phyloP scores from a whole-genome alignment of 2,113 vertebrate genomes.

The Chaetodon auriga region DNA sequence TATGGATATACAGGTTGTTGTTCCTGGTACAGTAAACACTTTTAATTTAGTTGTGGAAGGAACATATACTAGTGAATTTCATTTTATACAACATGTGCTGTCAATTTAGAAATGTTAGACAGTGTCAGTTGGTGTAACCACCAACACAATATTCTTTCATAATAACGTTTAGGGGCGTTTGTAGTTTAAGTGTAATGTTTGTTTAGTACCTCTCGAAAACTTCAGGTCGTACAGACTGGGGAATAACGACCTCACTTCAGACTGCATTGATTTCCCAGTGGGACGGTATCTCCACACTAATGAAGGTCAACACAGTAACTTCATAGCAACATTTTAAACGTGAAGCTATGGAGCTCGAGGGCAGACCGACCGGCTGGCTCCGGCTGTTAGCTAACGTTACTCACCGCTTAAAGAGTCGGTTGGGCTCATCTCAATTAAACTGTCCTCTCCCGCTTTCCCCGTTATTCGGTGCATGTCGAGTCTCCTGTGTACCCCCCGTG shows the following conservation, averaged over 20 bases:
- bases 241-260: not conserved
- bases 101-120: not conserved
- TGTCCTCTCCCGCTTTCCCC: slow-evolving; percentile 69
- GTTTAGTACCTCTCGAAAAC: not conserved
- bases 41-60: not conserved
- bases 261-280: not conserved
- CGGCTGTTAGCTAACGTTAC: slow-evolving; percentile 35
- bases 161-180: not conserved
- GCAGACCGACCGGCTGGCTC: no score
- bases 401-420: slow-evolving; percentile 74
- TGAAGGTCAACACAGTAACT: not conserved
- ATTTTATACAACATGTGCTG: not conserved
- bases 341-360: no score
- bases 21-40: not conserved
- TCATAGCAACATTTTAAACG: not conserved
- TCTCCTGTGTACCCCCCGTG: not conserved
- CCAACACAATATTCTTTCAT: no score
- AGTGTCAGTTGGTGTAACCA: no score
- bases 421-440: slow-evolving; percentile 84
- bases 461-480: slow-evolving; percentile 75
- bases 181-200: no score
- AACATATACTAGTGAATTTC: not conserved
- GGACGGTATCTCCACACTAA: not conserved
- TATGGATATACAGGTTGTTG: not conserved
- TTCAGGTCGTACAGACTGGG: not conserved